Evolutionary conservation across 2,113 vertebrate species (phyloP), one percentile per base, ranked within the genome.

Genomic region (Furnarius figulus): DNA sequence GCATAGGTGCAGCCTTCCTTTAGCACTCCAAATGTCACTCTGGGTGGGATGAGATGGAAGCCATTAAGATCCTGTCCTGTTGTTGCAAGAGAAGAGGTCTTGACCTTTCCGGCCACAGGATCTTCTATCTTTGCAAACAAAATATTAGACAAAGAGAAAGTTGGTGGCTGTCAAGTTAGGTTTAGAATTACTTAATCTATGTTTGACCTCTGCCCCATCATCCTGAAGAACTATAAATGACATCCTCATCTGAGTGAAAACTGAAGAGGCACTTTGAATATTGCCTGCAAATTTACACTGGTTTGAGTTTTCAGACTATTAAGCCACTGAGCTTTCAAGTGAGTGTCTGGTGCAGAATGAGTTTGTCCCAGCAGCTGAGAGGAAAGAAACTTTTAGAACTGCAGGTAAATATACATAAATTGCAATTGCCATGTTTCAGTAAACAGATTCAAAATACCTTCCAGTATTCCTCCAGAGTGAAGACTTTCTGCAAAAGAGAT

Each of bases 31-130:
- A 99, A 98, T 10, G 89, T 96, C 35, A 99, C 97, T 0, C 77
- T 86, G 11, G 98, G 20, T 7, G 99, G 99, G 35, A 98, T 97
- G 53, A 99, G 97, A 62, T 98, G 97, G 95, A 99, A 99, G 22
- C 97, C 74, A 7, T 47, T 35, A 35, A 95, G 76, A 12, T 87
- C 82, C 44, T 95, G 68, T 22, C 65, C 78, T 46, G 12, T 87
- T 40, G 55, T 94, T 42, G 95, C 96, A 56, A 98, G 49, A 27
- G 98, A 99, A 28, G 98, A 96, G 10, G 97, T 98, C 23, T 96
- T 98, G 94, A 98, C 96, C 90, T 89, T 98, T 81, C 98, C 98
- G 55, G 98, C 97, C 2, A 98, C 97, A 12, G 97, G 97, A 85
- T 98, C 98, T 86, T 98, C 97, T 33, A 89, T 91, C 91, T 98